phyloP scores from a whole-genome alignment of 2,888 invertebrate genomes.

The Cantharis rufa region DNA sequence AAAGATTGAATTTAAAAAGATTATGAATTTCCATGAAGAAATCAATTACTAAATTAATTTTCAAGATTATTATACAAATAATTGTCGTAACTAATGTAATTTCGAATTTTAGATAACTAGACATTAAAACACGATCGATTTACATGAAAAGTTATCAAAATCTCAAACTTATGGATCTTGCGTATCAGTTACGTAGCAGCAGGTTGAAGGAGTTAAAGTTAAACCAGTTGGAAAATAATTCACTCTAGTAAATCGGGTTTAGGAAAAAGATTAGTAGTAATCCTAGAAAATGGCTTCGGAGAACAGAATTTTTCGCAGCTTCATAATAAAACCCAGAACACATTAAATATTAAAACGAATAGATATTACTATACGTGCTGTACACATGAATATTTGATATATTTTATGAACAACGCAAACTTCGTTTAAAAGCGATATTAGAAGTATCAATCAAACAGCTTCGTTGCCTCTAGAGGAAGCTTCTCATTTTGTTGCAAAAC shows the following conservation, averaged over 20 bases:
- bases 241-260: constrained; percentile 45
- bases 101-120: neutral
- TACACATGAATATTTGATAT: constrained; percentile 34
- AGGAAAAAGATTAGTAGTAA: constrained; percentile 49
- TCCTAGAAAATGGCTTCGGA: constrained; percentile 48
- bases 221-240: constrained; percentile 45
- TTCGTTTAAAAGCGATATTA: constrained; percentile 33
- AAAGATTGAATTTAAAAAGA: too few species aligned
- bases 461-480: constrained; percentile 22
- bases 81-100: neutral
- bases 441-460: constrained; percentile 34
- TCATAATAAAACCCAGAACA: constrained; percentile 42
- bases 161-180: constrained; percentile 26
- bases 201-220: constrained; percentile 37
- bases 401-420: constrained; percentile 36
- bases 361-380: constrained; percentile 42
- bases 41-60: neutral
- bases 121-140: constrained; percentile 17
- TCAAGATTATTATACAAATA: neutral
- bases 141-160: constrained; percentile 27
- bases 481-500: constrained; percentile 10
- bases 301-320: constrained; percentile 44
- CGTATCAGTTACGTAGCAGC: constrained; percentile 20
- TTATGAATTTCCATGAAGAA: neutral
- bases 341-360: constrained; percentile 47